Evolutionary conservation across 35 echinoderm and acorn worm species (phyloP), one percentile per base, ranked within the genome.

Genomic region (Apostichopus californicus): DNA sequence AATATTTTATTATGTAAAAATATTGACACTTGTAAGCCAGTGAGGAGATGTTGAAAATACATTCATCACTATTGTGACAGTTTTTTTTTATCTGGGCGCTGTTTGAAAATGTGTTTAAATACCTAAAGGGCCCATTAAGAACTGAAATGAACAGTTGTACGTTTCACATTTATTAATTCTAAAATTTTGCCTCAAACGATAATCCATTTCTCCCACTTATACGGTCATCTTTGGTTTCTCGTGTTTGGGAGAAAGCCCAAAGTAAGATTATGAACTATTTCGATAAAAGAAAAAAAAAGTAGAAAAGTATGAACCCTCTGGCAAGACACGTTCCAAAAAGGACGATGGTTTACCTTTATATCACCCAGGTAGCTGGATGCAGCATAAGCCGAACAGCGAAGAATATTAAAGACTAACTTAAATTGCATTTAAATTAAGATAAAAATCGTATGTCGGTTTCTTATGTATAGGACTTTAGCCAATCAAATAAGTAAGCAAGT

Each of bases 221-320:
- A 59, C 81, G 81, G 81, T 85, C 81, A 85, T 85, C 81, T 85
- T 85, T 7, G 57, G 81, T 85, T 85, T 85, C 81, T 59, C 81
- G 81, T 85, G 54, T 60, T 56, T 22, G 58, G 54, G 24, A 85
- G 57, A 58, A 85, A 56, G 55, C 55, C 57, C 55, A 58, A 18
- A 18, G 55, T 85, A 85, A 85, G 81, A 56, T 85, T 85, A 85
- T 58, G 81, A 85, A 85, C 81, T 85, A 85, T 85, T 85, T 85
- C 55, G 57, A 46, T 46, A 46, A 46, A 46, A 58, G 56, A 85
- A 85, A 85, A 85, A 85, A 22, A 58, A 85, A 58, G n/a, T 54
- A 55, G 81, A 75, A 75, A 75, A 75, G 14, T 75, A 75, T n/a
- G 14, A 75, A 75, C 71, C 81, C 81, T 85, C 57, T 58, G 81